These are phyloP conservation scores for Chaetogeoica ovagalla DNA, from an alignment of 2,888 invertebrate genomes.

Conservation along the genomic window DNA sequence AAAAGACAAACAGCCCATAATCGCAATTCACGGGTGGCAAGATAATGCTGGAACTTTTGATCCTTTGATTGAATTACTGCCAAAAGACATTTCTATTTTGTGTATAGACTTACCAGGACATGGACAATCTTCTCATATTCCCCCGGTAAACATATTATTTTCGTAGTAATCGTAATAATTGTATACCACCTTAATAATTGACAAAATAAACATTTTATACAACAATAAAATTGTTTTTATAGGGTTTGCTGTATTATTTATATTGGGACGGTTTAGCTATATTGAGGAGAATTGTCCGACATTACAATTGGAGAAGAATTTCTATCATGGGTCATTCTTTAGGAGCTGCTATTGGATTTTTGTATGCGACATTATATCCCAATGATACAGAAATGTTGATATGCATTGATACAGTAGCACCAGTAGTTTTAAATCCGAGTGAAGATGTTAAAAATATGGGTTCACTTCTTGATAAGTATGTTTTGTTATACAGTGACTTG, in stretches of 20 bases:
- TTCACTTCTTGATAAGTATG: constrained; percentile 66
- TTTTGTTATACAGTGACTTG: background rate
- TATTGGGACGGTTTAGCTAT: constrained; percentile 63
- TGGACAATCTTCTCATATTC: constrained; percentile 74
- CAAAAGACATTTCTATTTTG: constrained; percentile 68
- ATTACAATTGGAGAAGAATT: constrained; percentile 75
- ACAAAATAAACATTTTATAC: background rate
- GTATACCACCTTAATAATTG: too few relatives aligned
- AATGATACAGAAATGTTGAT: constrained; percentile 71
- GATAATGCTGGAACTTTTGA: constrained; percentile 85
- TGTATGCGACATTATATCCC: constrained; percentile 78
- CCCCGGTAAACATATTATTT: constrained; percentile 63
- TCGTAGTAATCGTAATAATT: too few relatives aligned
- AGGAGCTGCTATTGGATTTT: constrained; percentile 77
- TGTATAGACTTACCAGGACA: constrained; percentile 82
- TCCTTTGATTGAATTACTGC: constrained; percentile 71
- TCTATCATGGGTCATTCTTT: constrained; percentile 76
- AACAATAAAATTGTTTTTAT: too few relatives aligned
- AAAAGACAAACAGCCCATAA: constrained; percentile 70
- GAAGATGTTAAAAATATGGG: constrained; percentile 65
- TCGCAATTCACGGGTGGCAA: constrained; percentile 87
- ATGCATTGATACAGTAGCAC: constrained; percentile 77
- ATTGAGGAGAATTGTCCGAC: constrained; percentile 72
- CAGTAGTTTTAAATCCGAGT: constrained; percentile 67
- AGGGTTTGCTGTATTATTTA: constrained; percentile 74